Base-by-base conservation (phyloP, 1,140 invertebrate genomes). In the Laodelphax striatellus region DNA sequence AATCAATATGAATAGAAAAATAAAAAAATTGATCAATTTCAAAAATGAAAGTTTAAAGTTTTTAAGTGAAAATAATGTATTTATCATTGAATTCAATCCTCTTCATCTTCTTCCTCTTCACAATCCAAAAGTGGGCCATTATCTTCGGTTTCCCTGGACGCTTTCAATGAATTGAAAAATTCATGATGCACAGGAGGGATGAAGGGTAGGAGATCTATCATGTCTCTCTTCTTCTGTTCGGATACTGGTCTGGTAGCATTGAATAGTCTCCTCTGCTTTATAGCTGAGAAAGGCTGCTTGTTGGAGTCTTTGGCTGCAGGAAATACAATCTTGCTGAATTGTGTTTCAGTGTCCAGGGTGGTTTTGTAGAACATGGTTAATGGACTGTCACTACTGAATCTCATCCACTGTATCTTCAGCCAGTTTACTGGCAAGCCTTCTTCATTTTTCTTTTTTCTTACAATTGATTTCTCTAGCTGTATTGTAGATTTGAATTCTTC, bases 341-440 rank as follows among this genome's bases (percentile, higher is more conserved):
- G 16, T 50, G 21, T 50, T 22, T 19, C 5, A 9, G 50, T 50
- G 38, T 59, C 17, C 42, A 59, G 57, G 22, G 41, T 63, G 14
- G 16, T 52, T 58, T 63, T 63, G 22, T 57, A 63, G 22, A 42
- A 16, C 17, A 63, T 41, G n/a, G 60, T 55, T 21, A 57, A 56
- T 14, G 54, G 24, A n/a, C 44, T 61, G 44, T 28, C 24, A 43
- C 58, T 62, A 53, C 31, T 50, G 42, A 55, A 62, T 52, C 59
- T 52, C 14, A 63, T 4, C 55, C 55, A 63, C 22, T 58, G 60
- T 10, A 63, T 59, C 28, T 22, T 14, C n/a, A 59, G 22, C 43
- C 57, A 59, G 28, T 59, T 59, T n/a, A 52, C 57, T 52, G 50
- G 31, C 31, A 52, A 28, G 55, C 44, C 54, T 28, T 56, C 59